Conservation (phyloP, 1,140 invertebrate species). For the Pseudomyrmex concolor region DNA sequence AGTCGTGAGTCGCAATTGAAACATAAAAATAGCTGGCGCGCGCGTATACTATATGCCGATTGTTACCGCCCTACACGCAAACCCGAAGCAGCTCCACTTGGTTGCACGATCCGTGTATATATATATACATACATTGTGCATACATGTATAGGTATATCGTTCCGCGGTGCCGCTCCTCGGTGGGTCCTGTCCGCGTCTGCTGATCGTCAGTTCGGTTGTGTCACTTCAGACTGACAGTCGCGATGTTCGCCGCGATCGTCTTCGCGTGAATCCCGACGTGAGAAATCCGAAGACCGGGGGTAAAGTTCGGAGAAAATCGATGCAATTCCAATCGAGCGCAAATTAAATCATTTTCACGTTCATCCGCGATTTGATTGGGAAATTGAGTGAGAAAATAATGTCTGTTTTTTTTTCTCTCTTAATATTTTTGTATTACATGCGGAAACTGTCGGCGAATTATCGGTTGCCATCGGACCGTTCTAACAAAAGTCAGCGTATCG, state of each 20-base stretch:
- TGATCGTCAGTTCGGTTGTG: slow-evolving; percentile 68
- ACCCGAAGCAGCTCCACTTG: slow-evolving; percentile 11
- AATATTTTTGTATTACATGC: background rate
- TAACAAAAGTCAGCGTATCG: background rate
- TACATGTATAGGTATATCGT: background rate
- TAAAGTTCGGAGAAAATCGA: background rate
- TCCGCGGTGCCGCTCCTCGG: background rate
- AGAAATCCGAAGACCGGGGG: background rate
- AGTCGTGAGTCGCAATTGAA: slow-evolving; percentile 67
- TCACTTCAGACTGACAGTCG: slow-evolving; percentile 49
- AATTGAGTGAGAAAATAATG: background rate
- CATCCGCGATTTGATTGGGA: background rate
- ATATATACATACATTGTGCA: background rate
- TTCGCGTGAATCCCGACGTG: background rate
- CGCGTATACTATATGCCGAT: slow-evolving; percentile 30
- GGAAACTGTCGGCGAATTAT: background rate
- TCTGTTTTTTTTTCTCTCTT: too few species aligned
- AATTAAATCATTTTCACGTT: background rate
- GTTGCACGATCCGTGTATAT: too few species aligned
- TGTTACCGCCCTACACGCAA: slow-evolving; percentile 54
- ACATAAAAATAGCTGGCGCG: slow-evolving; percentile 68
- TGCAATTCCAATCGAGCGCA: background rate
- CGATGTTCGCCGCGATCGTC: background rate
- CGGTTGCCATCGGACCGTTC: too few species aligned
- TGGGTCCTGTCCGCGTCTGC: slow-evolving; percentile 34